phyloP scores from a whole-genome alignment of 2,888 invertebrate species.

The Chymomyza amoena region DNA sequence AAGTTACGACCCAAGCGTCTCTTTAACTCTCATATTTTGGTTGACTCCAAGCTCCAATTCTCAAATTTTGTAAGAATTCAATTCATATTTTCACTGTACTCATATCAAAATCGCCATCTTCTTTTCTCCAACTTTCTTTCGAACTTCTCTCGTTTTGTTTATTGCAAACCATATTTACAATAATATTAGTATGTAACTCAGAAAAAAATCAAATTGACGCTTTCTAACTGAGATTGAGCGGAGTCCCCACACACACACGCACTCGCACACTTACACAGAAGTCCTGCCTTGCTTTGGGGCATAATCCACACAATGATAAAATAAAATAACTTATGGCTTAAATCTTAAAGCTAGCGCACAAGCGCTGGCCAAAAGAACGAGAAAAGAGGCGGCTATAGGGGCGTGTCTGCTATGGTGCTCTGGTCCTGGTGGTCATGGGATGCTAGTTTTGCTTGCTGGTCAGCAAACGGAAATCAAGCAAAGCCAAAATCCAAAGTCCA shows the following conservation, averaged over 20 bases:
- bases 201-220: neutral
- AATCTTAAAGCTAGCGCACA: conserved; percentile 26
- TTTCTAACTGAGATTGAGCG: neutral
- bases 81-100: too few relatives aligned
- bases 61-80: too few relatives aligned
- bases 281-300: neutral
- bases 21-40: too few relatives aligned
- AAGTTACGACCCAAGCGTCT: too few relatives aligned
- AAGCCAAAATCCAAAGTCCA: conserved; percentile 1
- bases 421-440: too few relatives aligned
- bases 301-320: conserved; percentile 65
- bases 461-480: conserved; percentile 1
- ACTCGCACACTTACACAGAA: neutral
- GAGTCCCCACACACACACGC: neutral
- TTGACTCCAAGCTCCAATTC: too few relatives aligned
- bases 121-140: too few relatives aligned
- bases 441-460: conserved; percentile 14
- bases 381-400: conserved; percentile 38
- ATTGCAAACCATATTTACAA: too few relatives aligned
- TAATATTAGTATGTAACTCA: neutral
- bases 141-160: too few relatives aligned
- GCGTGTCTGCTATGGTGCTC: conserved; percentile 22
- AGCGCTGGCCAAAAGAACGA: conserved; percentile 58
- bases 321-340: conserved; percentile 71
- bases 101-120: too few relatives aligned